Conservation (phyloP, 1,140 invertebrate genomes). For the Lepidotrigona ventralis region DNA sequence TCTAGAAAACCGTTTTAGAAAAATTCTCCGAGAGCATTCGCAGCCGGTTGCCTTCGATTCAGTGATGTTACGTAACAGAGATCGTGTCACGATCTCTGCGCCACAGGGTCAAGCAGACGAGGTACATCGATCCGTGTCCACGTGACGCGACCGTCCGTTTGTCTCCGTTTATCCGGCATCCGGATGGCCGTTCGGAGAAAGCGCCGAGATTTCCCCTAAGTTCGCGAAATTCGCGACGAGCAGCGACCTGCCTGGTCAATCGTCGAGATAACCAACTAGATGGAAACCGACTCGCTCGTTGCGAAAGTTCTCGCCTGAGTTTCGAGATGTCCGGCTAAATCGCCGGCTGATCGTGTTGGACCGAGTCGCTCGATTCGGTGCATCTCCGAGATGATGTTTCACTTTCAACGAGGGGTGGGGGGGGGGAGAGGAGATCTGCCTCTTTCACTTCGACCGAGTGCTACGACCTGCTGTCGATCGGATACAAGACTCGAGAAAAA, state of each 20-base stretch:
- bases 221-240: not conserved
- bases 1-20: not conserved
- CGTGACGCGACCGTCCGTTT: not conserved
- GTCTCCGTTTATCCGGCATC: too few relatives aligned
- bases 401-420: conserved; percentile 31
- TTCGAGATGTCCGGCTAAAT: not conserved
- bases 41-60: not conserved
- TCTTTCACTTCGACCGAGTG: conserved; percentile 41
- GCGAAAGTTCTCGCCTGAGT: conserved; percentile 47
- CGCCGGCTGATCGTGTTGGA: conserved; percentile 30
- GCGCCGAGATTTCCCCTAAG: not conserved
- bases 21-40: not conserved
- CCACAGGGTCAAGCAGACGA: conserved; percentile 14
- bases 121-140: not conserved
- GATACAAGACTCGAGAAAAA: not conserved
- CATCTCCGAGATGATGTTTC: conserved; percentile 31
- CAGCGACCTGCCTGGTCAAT: not conserved
- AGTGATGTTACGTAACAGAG: conserved; percentile 18
- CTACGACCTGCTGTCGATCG: conserved; percentile 15
- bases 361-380: conserved; percentile 37
- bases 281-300: conserved; percentile 10
- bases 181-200: conserved; percentile 27
- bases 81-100: conserved; percentile 39
- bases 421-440: too few relatives aligned
- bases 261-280: not conserved